A percentile compares a stretch with the other conserved stretches of the same genome.
These are phyloP conservation scores for Drosophila ezoana DNA, from an alignment of 2,888 invertebrate species.

Conservation along the genomic window DNA sequence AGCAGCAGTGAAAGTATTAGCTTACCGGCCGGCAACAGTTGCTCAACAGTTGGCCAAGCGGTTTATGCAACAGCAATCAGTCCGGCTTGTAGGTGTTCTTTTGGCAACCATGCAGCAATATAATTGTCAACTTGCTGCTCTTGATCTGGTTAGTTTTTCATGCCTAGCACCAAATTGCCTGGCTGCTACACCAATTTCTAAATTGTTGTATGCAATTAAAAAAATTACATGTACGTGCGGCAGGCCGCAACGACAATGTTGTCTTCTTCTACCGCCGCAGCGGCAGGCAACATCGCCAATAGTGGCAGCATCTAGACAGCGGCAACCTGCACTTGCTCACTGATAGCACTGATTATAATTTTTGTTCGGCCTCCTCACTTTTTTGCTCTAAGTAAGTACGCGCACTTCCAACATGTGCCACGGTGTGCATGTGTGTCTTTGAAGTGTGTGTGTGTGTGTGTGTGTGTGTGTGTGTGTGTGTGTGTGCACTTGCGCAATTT, in stretches of 20 bases:
- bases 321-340: conserved; percentile 43
- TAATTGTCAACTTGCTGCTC: conserved; percentile 42
- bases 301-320: conserved; percentile 6
- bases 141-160: conserved; percentile 16
- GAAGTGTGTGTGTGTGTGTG: conserved; percentile 21
- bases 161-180: conserved; percentile 35
- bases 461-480: conserved; percentile 14
- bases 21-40: conserved; percentile 63
- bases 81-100: conserved; percentile 55
- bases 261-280: conserved; percentile 18
- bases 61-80: conserved; percentile 42
- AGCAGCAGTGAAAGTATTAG: conserved; percentile 74
- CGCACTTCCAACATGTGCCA: conserved; percentile 31
- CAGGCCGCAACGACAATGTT: conserved; percentile 49
- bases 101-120: conserved; percentile 32
- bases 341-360: conserved; percentile 78
- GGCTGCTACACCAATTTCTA: conserved; percentile 64
- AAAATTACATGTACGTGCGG: conserved; percentile 81
- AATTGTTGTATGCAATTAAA: conserved; percentile 80
- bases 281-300: conserved; percentile 19
- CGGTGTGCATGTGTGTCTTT: conserved; percentile 6
- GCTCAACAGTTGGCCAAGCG: conserved; percentile 16
- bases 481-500: conserved; percentile 51
- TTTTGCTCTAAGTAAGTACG: conserved; percentile 30
- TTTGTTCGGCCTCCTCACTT: conserved; percentile 52